These are phyloP conservation scores for Coracias cyanogaster DNA, from an alignment of 2,797 vertebrate species.

Conservation along the genomic window DNA sequence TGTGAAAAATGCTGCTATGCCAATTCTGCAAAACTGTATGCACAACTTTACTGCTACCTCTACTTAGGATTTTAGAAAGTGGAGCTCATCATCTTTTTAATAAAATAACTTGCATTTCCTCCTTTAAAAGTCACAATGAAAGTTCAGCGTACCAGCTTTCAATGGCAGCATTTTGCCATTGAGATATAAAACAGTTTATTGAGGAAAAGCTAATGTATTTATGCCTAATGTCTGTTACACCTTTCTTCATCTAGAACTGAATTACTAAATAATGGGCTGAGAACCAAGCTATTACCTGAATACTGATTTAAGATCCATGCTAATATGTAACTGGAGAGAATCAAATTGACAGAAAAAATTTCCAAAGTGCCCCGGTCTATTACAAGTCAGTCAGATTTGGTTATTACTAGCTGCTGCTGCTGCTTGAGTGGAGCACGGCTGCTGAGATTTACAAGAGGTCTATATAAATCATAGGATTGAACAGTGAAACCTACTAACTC, in stretches of 20 bases:
- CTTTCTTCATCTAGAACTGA: not conserved
- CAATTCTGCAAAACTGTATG: not conserved
- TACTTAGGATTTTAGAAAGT: not conserved
- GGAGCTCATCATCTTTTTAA: not conserved
- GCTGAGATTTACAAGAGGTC: not conserved
- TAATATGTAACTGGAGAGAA: not conserved
- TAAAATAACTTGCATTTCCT: not conserved
- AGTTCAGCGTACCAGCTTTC: not conserved
- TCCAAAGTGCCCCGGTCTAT: not conserved
- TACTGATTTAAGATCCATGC: not conserved
- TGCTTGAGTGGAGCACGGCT: not conserved
- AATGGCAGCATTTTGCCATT: not conserved
- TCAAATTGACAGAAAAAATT: not conserved
- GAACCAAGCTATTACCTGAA: not conserved
- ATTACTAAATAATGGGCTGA: conserved; percentile 17
- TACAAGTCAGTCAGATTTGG: not conserved
- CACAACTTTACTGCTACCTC: not conserved
- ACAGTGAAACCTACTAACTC: not conserved
- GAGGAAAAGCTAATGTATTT: conserved; percentile 1
- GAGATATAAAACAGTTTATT: not conserved
- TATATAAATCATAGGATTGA: not conserved
- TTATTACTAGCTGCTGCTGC: not conserved
- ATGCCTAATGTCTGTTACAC: not conserved
- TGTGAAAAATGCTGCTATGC: not conserved
- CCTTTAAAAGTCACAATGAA: not conserved